phyloP scores from a whole-genome alignment of 1,140 invertebrate species.

The Zaprionus inermis region DNA sequence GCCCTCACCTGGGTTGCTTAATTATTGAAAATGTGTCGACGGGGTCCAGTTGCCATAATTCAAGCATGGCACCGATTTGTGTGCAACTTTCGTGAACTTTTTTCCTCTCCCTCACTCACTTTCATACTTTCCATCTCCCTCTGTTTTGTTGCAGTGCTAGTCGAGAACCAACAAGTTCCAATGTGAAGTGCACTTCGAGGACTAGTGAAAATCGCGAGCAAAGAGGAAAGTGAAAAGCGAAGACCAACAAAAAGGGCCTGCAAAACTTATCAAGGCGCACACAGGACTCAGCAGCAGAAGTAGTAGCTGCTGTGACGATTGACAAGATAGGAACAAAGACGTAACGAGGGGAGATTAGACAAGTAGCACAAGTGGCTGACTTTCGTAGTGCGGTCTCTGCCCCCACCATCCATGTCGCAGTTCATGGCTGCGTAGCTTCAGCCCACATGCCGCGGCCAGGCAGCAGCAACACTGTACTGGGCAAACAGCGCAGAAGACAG shows the following conservation, averaged over 20 bases:
- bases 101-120: constrained; percentile 32
- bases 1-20: constrained; percentile 47
- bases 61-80: constrained; percentile 51
- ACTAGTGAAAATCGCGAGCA: constrained; percentile 63
- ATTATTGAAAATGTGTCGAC: constrained; percentile 81
- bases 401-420: not conserved
- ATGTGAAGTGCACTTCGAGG: constrained; percentile 70
- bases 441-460: constrained; percentile 31
- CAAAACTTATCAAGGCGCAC: constrained; percentile 50
- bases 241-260: constrained; percentile 12
- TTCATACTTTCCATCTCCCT: constrained; percentile 56
- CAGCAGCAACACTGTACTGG: constrained; percentile 50
- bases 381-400: constrained; percentile 18
- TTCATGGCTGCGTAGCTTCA: constrained; percentile 45
- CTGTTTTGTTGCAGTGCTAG: constrained; percentile 58
- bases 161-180: constrained; percentile 75
- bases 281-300: constrained; percentile 23
- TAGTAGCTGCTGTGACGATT: constrained; percentile 67
- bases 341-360: constrained; percentile 41
- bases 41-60: constrained; percentile 76
- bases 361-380: constrained; percentile 60
- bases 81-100: constrained; percentile 23
- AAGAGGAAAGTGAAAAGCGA: constrained; percentile 21
- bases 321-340: constrained; percentile 76
- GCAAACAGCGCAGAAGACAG: not conserved